Percentiles rank a stretch among this genome's conserved stretches.
phyloP scores from a whole-genome alignment of 2,113 vertebrate genomes.

The mouse (Mus musculus) region GRCm39 chr8:3373501-3374000 shows the following conservation, averaged over 20 bases:
- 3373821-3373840: too few species aligned
- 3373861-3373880: background rate
- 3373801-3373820: too few species aligned
- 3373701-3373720: too few species aligned
- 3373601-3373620: too few species aligned
- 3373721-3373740: too few species aligned
- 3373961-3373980: background rate
- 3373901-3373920: too few species aligned
- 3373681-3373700: background rate
- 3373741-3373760: background rate
- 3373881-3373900: background rate
- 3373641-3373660: background rate
- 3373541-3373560: background rate
- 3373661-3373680: too few species aligned
- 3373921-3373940: background rate
- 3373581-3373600: too few species aligned
- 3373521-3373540: background rate
- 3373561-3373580: background rate
- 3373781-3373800: too few species aligned
- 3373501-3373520: background rate
- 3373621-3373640: background rate
- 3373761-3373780: background rate
- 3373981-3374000: background rate
- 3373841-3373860: background rate
- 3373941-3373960: background rate